phyloP scores from a whole-genome alignment of 2,888 invertebrate genomes.

The Imbricaverruca yamaguchii region DNA sequence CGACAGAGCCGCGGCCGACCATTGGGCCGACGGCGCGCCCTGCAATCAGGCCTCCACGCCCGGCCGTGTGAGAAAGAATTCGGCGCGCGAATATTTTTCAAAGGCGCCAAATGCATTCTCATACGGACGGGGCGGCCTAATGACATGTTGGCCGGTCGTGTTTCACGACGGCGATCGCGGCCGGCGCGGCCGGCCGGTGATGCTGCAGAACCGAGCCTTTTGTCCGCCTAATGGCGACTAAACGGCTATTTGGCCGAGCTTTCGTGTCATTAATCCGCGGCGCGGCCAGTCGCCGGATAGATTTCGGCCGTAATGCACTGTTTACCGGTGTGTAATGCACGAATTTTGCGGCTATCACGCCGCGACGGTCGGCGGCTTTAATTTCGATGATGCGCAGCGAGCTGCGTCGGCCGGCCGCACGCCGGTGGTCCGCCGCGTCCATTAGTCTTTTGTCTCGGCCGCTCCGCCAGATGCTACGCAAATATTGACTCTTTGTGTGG shows the following conservation, averaged over 20 bases:
- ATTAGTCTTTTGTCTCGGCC: background rate
- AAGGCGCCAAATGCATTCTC: slow-evolving; percentile 10
- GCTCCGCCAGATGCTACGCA: slow-evolving; percentile 4
- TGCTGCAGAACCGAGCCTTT: slow-evolving; percentile 2
- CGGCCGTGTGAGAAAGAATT: slow-evolving; percentile 8
- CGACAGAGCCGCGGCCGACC: background rate
- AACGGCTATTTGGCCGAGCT: slow-evolving; percentile 5
- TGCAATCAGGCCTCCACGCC: slow-evolving; percentile 6
- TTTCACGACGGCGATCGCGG: background rate
- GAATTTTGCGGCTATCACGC: background rate
- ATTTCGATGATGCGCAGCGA: background rate
- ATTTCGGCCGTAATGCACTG: background rate
- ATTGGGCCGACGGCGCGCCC: background rate
- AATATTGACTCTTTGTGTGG: slow-evolving; percentile 15
- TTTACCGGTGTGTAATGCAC: slow-evolving; percentile 16
- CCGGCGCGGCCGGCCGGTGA: background rate
- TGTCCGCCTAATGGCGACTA: slow-evolving; percentile 17
- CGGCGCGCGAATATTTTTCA: slow-evolving; percentile 10
- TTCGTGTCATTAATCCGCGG: slow-evolving; percentile 4
- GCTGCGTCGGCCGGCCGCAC: background rate
- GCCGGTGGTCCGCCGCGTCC: background rate
- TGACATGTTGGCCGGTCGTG: background rate
- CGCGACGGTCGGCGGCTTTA: background rate
- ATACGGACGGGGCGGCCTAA: background rate
- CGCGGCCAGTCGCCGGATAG: background rate